Evolutionary conservation across 2,113 vertebrate species (phyloP).

Genomic region (Pontoporia blainvillei): DNA sequence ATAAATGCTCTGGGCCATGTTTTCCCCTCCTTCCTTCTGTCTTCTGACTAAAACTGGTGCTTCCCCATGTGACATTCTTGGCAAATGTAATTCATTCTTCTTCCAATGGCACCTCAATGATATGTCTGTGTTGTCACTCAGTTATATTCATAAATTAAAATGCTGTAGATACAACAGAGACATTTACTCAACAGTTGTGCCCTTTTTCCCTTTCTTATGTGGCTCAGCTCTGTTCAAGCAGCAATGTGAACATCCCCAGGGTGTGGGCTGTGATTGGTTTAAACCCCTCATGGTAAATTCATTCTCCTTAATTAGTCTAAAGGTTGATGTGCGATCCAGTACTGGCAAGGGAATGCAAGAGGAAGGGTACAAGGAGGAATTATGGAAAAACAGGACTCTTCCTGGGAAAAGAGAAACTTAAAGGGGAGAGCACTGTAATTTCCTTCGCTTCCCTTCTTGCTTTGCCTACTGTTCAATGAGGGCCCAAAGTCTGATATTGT

Average conservation of each 20-base stretch:
- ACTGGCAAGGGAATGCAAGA: neutral
- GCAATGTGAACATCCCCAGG: neutral
- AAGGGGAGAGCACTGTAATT: neutral
- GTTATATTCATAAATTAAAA: neutral
- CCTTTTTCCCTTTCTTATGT: neutral
- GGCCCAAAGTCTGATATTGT: neutral
- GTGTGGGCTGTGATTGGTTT: neutral
- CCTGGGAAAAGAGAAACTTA: neutral
- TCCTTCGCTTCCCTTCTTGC: neutral
- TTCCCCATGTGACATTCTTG: neutral
- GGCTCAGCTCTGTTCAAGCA: neutral
- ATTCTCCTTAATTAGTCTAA: neutral
- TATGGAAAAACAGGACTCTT: neutral
- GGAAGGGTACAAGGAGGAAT: neutral
- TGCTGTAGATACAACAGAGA: neutral
- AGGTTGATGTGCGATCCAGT: neutral
- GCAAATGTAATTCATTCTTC: neutral
- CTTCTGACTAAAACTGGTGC: neutral
- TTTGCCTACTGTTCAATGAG: neutral
- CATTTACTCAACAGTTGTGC: neutral
- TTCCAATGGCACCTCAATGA: neutral
- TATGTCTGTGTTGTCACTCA: neutral
- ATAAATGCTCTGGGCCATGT: neutral
- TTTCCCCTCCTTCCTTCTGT: neutral
- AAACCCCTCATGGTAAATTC: neutral